These are phyloP conservation scores for Todiramphus saurophagus DNA, from an alignment of 2,113 vertebrate genomes.

Conservation along the genomic window DNA sequence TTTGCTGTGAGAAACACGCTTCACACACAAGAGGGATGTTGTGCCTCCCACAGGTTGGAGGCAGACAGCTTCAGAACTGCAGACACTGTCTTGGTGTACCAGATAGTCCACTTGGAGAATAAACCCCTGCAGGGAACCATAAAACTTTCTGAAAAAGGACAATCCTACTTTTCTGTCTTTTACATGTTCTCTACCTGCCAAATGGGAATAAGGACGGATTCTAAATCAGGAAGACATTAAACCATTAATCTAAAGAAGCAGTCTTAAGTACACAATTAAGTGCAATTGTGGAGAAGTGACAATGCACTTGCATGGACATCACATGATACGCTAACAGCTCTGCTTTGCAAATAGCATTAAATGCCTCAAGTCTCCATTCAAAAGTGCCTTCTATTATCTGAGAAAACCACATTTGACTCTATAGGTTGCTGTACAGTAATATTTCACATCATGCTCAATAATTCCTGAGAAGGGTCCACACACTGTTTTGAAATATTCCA, in stretches of 20 bases:
- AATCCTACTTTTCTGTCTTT: not conserved
- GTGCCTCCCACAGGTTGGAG: fast-evolving
- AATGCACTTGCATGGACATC: not conserved
- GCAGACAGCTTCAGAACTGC: not conserved
- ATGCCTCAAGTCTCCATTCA: not conserved
- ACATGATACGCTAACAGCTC: not conserved
- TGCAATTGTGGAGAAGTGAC: not conserved
- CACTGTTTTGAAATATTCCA: not conserved
- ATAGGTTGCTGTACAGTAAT: not conserved
- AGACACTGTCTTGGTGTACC: not conserved
- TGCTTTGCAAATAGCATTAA: not conserved
- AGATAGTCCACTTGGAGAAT: not conserved
- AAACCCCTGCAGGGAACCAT: not conserved
- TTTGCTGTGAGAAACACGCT: not conserved
- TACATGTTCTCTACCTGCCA: not conserved
- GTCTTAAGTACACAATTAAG: not conserved
- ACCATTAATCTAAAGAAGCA: slow-evolving; percentile 1
- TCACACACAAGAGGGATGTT: not conserved
- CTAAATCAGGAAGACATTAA: slow-evolving; percentile 17
- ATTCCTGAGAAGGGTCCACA: not conserved
- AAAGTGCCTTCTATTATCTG: not conserved
- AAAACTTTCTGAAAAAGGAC: not conserved
- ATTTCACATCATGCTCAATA: not conserved
- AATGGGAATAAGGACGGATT: not conserved
- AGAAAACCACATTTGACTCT: not conserved